These are phyloP conservation scores for Sinocyclocheilus maitianheensis DNA, from an alignment of 2,113 vertebrate genomes.

Conservation along the genomic window DNA sequence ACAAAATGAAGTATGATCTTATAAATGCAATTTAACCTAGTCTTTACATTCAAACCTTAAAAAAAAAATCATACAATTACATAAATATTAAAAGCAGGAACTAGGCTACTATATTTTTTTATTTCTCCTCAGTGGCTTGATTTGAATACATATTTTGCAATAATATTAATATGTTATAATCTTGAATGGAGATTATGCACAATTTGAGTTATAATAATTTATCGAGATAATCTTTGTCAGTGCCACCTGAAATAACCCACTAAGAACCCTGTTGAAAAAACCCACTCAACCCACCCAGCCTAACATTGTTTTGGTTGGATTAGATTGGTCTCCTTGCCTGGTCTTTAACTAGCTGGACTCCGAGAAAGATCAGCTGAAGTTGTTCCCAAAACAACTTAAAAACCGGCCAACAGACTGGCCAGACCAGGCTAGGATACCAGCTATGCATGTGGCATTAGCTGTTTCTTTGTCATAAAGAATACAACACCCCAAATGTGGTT, in stretches of 20 bases:
- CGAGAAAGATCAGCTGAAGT: not conserved
- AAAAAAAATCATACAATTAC: not conserved
- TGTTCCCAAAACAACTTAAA: not conserved
- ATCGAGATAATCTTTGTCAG: not conserved
- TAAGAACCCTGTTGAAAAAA: not conserved
- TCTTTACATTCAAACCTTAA: not conserved
- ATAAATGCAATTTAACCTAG: not conserved
- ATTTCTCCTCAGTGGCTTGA: not conserved
- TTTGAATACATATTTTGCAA: not conserved
- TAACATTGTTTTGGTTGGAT: not conserved
- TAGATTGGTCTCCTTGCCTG: not conserved
- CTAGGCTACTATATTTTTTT: not conserved
- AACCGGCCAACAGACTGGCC: not conserved
- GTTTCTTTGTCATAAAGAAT: not conserved
- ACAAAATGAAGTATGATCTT: not conserved
- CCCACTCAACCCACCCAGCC: not conserved
- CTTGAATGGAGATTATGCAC: not conserved
- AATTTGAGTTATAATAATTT: not conserved
- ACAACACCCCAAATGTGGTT: not conserved
- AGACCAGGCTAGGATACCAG: not conserved
- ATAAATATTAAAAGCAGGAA: not conserved
- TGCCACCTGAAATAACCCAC: not conserved
- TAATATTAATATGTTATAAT: not conserved
- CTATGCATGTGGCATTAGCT: not conserved
- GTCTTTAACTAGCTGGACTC: not conserved